These are phyloP conservation scores for Macrophya annulata DNA, from an alignment of 2,888 invertebrate genomes.

Conservation along the genomic window DNA sequence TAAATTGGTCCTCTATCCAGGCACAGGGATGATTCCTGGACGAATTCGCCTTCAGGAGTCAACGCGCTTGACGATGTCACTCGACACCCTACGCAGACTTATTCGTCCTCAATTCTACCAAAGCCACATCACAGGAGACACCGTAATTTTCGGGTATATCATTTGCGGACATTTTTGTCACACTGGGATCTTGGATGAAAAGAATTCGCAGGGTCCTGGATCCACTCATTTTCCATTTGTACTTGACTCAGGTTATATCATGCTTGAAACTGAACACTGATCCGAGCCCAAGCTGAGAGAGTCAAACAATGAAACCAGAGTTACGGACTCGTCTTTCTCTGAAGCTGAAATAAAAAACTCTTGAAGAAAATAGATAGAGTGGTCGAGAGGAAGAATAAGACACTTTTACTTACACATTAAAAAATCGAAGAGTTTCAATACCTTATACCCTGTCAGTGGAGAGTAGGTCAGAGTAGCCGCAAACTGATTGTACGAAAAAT, in stretches of 20 bases:
- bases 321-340: conserved; percentile 31
- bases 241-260: conserved; percentile 18
- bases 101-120: background rate
- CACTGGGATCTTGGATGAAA: conserved; percentile 21
- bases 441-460: background rate
- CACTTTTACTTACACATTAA: background rate
- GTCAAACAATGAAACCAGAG: conserved; percentile 30
- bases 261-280: conserved; percentile 29
- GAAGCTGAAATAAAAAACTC: background rate
- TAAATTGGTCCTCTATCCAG: conserved; percentile 75
- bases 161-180: conserved; percentile 25
- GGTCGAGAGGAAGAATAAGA: conserved; percentile 5
- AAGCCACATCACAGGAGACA: conserved; percentile 33
- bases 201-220: background rate
- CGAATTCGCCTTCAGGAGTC: conserved; percentile 47
- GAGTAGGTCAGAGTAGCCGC: background rate
- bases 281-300: background rate
- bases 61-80: conserved; percentile 38
- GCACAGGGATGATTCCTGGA: conserved; percentile 44
- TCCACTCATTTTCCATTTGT: conserved; percentile 10
- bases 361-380: background rate
- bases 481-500: background rate
- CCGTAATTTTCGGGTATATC: background rate
- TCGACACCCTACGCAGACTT: conserved; percentile 32
- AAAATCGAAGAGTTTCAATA: background rate